A percentile compares a stretch with the other conserved stretches of the same genome.
Conservation (phyloP, 2,797 vertebrate genomes). For the Sebastes vulpes region DNA sequence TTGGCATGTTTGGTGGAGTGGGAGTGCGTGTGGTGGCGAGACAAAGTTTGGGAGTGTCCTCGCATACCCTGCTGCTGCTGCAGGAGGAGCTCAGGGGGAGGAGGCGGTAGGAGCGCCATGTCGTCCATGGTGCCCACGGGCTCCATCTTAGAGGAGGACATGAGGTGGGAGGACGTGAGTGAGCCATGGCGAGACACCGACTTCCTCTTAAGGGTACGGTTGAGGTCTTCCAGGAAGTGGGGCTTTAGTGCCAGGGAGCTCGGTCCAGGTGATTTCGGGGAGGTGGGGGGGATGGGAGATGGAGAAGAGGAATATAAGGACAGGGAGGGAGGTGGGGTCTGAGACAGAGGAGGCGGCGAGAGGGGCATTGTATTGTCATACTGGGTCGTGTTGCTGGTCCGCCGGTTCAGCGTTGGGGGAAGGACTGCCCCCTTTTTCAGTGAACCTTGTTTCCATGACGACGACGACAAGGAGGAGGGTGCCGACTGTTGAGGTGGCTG, state of each 20-base stretch:
- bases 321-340: constrained; percentile 76
- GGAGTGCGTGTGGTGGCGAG: constrained; percentile 77
- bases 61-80: constrained; percentile 88
- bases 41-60: constrained; percentile 85
- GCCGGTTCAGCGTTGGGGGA: constrained; percentile 88
- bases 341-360: constrained; percentile 78
- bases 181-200: constrained; percentile 95
- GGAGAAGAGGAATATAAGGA: constrained; percentile 73
- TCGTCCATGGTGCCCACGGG: constrained; percentile 96
- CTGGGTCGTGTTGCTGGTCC: constrained; percentile 88
- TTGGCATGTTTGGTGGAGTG: constrained; percentile 89
- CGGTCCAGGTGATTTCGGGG: constrained; percentile 87
- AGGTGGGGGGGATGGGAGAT: constrained; percentile 90
- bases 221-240: constrained; percentile 97
- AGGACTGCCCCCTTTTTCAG: constrained; percentile 91
- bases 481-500: constrained; percentile 38
- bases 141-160: constrained; percentile 85
- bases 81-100: constrained; percentile 93
- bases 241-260: constrained; percentile 90
- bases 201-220: constrained; percentile 97
- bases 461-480: constrained; percentile 51
- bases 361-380: constrained; percentile 77
- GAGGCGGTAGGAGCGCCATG: constrained; percentile 94
- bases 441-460: constrained; percentile 89
- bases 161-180: constrained; percentile 89